Percentiles rank a stretch among this genome's conserved stretches.
Conservation (phyloP, 2,888 invertebrate species). For the Plagodis pulveraria region DNA sequence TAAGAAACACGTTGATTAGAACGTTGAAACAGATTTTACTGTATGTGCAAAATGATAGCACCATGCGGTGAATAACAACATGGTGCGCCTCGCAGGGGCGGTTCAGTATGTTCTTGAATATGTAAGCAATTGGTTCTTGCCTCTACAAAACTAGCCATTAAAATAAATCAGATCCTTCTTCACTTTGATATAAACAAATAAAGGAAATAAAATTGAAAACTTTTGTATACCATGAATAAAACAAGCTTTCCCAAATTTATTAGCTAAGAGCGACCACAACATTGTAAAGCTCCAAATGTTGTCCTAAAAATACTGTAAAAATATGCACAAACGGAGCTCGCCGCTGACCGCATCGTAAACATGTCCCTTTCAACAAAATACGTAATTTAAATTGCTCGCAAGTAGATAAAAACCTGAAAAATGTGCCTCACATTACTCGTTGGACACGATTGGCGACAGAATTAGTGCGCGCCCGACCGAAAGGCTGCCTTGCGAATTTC, state of each 20-base stretch:
- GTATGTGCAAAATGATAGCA: too few relatives aligned
- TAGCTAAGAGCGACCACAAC: conserved; percentile 17
- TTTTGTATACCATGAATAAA: conserved; percentile 12
- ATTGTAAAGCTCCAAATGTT: conserved; percentile 18
- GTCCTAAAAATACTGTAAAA: conserved; percentile 32
- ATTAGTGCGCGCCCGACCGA: conserved; percentile 78
- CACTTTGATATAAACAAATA: too few relatives aligned
- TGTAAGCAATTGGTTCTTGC: too few relatives aligned
- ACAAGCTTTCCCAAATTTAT: conserved; percentile 18
- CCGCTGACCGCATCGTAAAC: conserved; percentile 44
- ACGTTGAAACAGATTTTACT: too few relatives aligned
- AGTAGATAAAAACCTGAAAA: conserved; percentile 61
- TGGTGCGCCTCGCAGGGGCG: too few relatives aligned
- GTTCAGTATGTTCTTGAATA: too few relatives aligned
- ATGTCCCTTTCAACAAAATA: conserved; percentile 44
- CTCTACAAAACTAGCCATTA: too few relatives aligned
- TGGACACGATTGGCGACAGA: conserved; percentile 73
- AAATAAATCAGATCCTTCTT: too few relatives aligned
- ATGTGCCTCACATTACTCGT: conserved; percentile 69
- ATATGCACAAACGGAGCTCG: conserved; percentile 31
- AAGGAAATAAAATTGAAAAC: not conserved
- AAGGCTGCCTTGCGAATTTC: conserved; percentile 79
- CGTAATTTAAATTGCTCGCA: conserved; percentile 48
- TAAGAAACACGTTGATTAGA: too few relatives aligned
- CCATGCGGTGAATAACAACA: too few relatives aligned